A percentile compares a stretch with the other conserved stretches of the same genome.
Evolutionary conservation across 2,888 invertebrate species (phyloP).

Genomic region (Galeopsomyia nigrocyanea): DNA sequence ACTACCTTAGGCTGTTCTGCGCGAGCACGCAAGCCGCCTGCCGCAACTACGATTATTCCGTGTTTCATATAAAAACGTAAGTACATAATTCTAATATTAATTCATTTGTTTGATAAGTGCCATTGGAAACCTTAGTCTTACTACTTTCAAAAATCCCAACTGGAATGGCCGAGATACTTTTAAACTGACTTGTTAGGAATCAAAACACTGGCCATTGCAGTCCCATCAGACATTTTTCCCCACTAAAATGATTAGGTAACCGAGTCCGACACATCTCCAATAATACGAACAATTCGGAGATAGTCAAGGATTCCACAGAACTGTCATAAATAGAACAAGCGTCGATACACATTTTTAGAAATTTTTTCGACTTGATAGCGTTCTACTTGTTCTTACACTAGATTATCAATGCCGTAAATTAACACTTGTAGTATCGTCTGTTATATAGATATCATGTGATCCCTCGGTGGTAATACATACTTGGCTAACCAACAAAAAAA

Average conservation of each 20-base stretch:
- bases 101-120: background rate
- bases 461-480: background rate
- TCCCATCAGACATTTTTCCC: constrained; percentile 21
- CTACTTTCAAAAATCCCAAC: too few species aligned
- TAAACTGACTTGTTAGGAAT: too few species aligned
- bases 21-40: constrained; percentile 23
- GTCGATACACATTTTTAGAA: background rate
- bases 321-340: constrained; percentile 28
- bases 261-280: constrained; percentile 12
- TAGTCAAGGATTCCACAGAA: constrained; percentile 2
- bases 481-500: constrained; percentile 26
- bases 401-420: background rate
- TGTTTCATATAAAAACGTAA: constrained; percentile 21
- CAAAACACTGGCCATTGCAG: too few species aligned
- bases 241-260: constrained; percentile 37
- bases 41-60: constrained; percentile 19
- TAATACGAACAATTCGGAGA: too few species aligned
- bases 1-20: background rate
- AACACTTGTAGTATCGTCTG: constrained; percentile 7
- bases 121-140: too few species aligned
- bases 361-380: background rate
- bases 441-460: constrained; percentile 26
- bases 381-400: too few species aligned
- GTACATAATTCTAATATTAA: constrained; percentile 21
- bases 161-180: too few species aligned